Evolutionary conservation across 1,140 invertebrate species (phyloP).

Genomic region (Metopolophium dirhodum): DNA sequence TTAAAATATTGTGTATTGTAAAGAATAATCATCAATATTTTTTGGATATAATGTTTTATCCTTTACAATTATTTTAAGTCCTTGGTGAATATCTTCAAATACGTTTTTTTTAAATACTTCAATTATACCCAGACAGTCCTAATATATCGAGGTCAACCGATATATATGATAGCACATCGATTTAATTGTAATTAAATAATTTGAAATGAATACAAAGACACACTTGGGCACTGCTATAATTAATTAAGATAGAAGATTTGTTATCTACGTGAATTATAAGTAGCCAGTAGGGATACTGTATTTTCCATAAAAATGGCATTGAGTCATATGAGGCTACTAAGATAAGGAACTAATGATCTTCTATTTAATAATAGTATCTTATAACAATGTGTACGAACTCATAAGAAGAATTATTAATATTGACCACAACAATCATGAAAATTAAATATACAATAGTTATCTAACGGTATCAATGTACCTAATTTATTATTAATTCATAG

Average conservation of each 20-base stretch:
- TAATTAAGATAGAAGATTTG: constrained; percentile 44
- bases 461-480: background rate
- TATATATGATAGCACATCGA: constrained; percentile 28
- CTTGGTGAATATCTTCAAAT: background rate
- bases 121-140: constrained; percentile 33
- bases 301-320: constrained; percentile 48
- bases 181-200: constrained; percentile 47
- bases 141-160: constrained; percentile 45
- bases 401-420: background rate
- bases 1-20: background rate
- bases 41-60: background rate
- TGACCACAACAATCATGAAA: background rate
- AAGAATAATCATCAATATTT: background rate
- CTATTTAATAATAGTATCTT: background rate
- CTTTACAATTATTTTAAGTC: constrained; percentile 13
- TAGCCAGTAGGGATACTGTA: background rate
- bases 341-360: background rate
- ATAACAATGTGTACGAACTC: background rate
- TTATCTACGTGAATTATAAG: constrained; percentile 42
- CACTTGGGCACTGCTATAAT: background rate
- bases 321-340: background rate
- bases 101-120: constrained; percentile 2
- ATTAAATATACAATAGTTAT: background rate
- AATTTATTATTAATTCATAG: background rate
- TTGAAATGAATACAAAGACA: constrained; percentile 38